Conservation (phyloP, 2,888 invertebrate species). For the Heliconius ismenius region DNA sequence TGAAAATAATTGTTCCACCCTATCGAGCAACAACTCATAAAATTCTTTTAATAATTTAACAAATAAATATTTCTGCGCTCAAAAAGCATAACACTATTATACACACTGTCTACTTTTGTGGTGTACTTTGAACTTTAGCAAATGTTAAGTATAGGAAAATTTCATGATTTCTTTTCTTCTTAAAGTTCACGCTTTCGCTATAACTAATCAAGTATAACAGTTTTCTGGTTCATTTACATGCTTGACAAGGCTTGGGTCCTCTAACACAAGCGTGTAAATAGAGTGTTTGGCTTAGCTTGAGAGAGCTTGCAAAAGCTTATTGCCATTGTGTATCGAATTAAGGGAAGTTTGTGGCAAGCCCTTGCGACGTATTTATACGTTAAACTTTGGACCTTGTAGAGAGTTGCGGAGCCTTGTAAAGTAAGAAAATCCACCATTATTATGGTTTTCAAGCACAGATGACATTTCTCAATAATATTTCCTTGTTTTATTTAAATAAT, state of each 20-base stretch:
- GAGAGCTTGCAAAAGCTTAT: not conserved
- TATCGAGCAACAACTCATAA: conserved; percentile 2
- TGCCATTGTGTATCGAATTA: no score
- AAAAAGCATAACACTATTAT: not conserved
- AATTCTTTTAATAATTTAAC: conserved; percentile 10
- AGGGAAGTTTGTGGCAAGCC: no score
- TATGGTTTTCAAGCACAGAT: not conserved
- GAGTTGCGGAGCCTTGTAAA: not conserved
- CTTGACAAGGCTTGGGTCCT: not conserved
- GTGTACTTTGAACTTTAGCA: not conserved
- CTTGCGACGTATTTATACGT: no score
- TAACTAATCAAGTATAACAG: not conserved
- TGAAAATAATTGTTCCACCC: not conserved
- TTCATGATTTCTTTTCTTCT: not conserved
- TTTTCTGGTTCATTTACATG: not conserved
- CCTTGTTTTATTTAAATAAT: not conserved
- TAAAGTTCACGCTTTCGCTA: not conserved
- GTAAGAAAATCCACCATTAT: not conserved
- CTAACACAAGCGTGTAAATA: not conserved
- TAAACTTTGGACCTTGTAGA: no score
- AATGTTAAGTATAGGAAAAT: not conserved
- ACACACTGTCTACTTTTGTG: not conserved
- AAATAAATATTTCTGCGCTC: not conserved
- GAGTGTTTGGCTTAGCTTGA: not conserved
- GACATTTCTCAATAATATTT: not conserved